These are phyloP conservation scores for Paradisaea rubra DNA, from an alignment of 2,113 vertebrate genomes.

Conservation along the genomic window DNA sequence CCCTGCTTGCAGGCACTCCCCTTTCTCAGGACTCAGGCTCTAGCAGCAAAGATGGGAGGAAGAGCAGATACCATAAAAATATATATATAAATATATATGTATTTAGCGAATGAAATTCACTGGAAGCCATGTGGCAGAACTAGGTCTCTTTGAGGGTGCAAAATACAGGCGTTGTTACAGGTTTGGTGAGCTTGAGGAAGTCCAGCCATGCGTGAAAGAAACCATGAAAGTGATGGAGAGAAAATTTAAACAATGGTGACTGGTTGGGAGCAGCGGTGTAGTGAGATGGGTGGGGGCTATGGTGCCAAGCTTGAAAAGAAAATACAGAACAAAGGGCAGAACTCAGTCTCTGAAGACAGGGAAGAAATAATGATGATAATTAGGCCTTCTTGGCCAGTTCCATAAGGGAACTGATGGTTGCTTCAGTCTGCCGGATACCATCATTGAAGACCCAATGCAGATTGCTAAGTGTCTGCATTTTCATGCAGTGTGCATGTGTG, in stretches of 20 bases:
- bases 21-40: neutral
- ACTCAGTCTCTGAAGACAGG: neutral
- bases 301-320: neutral
- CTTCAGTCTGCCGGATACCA: neutral
- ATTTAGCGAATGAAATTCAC: neutral
- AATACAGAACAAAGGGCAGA: neutral
- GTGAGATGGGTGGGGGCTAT: neutral
- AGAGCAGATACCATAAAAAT: neutral
- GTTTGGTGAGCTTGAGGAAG: neutral
- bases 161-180: neutral
- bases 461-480: neutral
- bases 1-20: neutral
- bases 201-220: neutral
- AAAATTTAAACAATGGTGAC: neutral
- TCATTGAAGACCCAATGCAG: neutral
- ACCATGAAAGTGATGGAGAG: slow-evolving; percentile 1
- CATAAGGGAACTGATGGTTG: neutral
- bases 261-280: neutral
- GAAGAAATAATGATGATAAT: neutral
- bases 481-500: neutral
- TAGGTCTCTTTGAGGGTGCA: neutral
- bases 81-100: neutral
- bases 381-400: neutral
- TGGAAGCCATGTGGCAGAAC: neutral
- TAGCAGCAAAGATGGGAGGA: neutral